Evolutionary conservation across 2,888 invertebrate species (phyloP).

Genomic region (Stegana nigrithorax): DNA sequence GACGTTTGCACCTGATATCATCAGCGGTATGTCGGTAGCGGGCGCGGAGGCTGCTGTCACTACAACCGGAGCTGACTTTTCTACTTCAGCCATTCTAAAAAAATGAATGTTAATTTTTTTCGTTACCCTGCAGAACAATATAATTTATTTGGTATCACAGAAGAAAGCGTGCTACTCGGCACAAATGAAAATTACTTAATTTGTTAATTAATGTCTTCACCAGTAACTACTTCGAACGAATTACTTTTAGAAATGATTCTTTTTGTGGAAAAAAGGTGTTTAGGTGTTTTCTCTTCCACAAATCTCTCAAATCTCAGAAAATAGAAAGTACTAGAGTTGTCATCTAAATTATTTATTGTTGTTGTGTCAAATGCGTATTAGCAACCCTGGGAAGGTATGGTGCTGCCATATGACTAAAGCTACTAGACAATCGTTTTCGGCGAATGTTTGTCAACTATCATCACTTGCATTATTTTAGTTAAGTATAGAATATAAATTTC

Average conservation of each 20-base stretch:
- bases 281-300: conserved; percentile 56
- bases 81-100: conserved; percentile 69
- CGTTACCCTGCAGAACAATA: background rate
- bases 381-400: background rate
- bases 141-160: background rate
- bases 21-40: conserved; percentile 51
- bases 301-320: conserved; percentile 59
- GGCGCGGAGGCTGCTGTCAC: conserved; percentile 40
- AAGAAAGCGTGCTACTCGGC: background rate
- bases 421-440: no score
- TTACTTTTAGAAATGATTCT: background rate
- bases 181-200: background rate
- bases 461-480: no score
- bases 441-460: no score
- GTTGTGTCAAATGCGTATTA: no score
- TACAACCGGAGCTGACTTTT: conserved; percentile 49
- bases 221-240: background rate
- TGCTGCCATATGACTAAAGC: no score
- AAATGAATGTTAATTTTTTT: no score
- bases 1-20: conserved; percentile 41
- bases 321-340: conserved; percentile 59
- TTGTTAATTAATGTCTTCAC: background rate
- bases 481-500: no score
- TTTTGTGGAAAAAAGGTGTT: background rate
- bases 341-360: no score